Evolutionary conservation across 2,113 vertebrate species (phyloP).

Genomic region (Muntiacus muntjak): DNA sequence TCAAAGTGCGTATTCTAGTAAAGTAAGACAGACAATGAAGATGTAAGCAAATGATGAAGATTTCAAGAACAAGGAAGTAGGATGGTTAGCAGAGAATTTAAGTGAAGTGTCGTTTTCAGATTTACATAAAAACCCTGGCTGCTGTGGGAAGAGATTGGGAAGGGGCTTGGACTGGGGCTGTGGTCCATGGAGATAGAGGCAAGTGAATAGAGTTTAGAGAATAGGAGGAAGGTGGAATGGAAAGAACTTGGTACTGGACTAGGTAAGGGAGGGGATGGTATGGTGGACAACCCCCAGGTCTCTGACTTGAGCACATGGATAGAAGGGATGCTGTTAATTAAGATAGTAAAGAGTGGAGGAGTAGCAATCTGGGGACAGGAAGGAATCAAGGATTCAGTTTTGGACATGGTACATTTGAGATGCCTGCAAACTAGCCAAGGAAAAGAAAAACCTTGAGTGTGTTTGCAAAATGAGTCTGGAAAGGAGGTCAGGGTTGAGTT

Average conservation of each 20-base stretch:
- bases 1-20: background rate
- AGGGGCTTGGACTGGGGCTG: background rate
- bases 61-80: background rate
- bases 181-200: background rate
- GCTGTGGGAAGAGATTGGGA: background rate
- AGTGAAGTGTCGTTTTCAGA: background rate
- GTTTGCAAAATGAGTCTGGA: constrained; percentile 1
- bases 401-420: background rate
- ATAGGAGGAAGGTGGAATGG: background rate
- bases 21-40: background rate
- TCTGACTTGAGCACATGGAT: background rate
- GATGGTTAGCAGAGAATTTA: background rate
- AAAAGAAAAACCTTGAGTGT: background rate
- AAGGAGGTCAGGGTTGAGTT: background rate
- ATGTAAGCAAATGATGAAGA: background rate
- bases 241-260: background rate
- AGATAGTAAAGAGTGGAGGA: background rate
- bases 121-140: background rate
- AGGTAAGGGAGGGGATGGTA: background rate
- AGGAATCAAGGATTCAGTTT: background rate
- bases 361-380: background rate
- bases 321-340: background rate
- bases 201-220: background rate
- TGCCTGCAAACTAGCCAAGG: background rate
- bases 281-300: background rate